phyloP scores from a whole-genome alignment of 2,113 vertebrate species.

The Poeciliopsis prolifica region DNA sequence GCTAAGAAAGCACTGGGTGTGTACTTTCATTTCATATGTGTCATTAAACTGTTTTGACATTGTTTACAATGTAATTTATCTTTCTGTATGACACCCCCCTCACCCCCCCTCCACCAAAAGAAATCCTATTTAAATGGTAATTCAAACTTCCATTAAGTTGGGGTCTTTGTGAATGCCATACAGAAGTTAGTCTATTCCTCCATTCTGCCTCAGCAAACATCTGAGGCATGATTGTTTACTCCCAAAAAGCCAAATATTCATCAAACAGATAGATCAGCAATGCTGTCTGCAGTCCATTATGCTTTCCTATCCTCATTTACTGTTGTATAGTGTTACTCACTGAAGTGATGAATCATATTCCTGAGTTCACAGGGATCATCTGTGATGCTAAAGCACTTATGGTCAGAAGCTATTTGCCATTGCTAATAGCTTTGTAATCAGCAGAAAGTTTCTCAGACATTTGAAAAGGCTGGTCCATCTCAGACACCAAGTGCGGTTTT shows the following conservation, averaged over 20 bases:
- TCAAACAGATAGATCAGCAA: slow-evolving; percentile 53
- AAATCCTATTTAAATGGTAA: slow-evolving; percentile 84
- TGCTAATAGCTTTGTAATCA: slow-evolving; percentile 53
- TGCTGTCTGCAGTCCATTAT: slow-evolving; percentile 54
- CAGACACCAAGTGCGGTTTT: neutral
- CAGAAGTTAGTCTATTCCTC: slow-evolving; percentile 64
- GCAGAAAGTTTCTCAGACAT: slow-evolving; percentile 27
- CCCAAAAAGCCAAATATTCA: slow-evolving; percentile 72
- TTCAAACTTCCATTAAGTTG: slow-evolving; percentile 80
- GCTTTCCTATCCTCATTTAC: slow-evolving; percentile 55
- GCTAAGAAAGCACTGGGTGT: slow-evolving; percentile 65
- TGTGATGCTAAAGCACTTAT: slow-evolving; percentile 23
- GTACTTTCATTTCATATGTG: slow-evolving; percentile 77
- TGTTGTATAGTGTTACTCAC: slow-evolving; percentile 46
- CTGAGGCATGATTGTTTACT: slow-evolving; percentile 66
- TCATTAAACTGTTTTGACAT: slow-evolving; percentile 81
- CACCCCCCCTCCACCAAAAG: slow-evolving; percentile 63
- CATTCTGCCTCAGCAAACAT: slow-evolving; percentile 62
- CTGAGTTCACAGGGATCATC: slow-evolving; percentile 49
- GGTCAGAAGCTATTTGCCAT: slow-evolving; percentile 14
- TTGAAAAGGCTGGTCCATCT: slow-evolving; percentile 33
- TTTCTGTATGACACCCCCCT: slow-evolving; percentile 68
- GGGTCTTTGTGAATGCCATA: slow-evolving; percentile 67
- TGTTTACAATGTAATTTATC: slow-evolving; percentile 82
- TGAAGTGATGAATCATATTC: slow-evolving; percentile 45